Evolutionary conservation across 2,113 vertebrate species (phyloP).

Genomic region (Poicephalus meyeri): DNA sequence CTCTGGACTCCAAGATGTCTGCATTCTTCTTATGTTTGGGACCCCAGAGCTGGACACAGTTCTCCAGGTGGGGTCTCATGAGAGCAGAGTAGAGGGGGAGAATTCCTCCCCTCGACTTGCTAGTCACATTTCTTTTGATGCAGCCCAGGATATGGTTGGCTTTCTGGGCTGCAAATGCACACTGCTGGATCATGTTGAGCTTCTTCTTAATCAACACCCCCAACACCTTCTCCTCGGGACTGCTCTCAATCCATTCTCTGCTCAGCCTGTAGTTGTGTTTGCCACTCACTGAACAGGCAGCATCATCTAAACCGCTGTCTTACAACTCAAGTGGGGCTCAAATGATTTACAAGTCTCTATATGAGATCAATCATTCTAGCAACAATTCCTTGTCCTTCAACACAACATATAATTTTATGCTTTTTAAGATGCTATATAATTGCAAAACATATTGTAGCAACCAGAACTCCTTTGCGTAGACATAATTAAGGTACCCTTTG

Average conservation of each 20-base stretch:
- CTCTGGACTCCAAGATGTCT: background rate
- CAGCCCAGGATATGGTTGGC: background rate
- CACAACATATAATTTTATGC: background rate
- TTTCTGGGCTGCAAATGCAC: background rate
- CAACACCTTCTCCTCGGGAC: background rate
- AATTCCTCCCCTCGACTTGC: background rate
- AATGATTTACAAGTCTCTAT: background rate
- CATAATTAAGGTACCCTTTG: background rate
- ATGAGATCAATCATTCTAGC: background rate
- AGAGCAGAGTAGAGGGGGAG: background rate
- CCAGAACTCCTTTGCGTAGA: background rate
- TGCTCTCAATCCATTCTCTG: background rate
- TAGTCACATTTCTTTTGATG: background rate
- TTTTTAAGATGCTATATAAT: background rate
- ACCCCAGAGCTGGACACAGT: background rate
- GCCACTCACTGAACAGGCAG: background rate
- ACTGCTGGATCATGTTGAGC: background rate
- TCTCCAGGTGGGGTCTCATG: background rate
- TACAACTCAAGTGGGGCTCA: background rate
- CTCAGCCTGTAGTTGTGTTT: background rate
- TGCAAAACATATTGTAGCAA: background rate
- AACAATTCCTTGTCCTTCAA: background rate
- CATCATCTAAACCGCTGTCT: background rate
- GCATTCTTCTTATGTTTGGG: background rate
- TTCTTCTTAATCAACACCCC: background rate